phyloP scores from a whole-genome alignment of 2,797 vertebrate genomes.

The Neoniphon sammara region DNA sequence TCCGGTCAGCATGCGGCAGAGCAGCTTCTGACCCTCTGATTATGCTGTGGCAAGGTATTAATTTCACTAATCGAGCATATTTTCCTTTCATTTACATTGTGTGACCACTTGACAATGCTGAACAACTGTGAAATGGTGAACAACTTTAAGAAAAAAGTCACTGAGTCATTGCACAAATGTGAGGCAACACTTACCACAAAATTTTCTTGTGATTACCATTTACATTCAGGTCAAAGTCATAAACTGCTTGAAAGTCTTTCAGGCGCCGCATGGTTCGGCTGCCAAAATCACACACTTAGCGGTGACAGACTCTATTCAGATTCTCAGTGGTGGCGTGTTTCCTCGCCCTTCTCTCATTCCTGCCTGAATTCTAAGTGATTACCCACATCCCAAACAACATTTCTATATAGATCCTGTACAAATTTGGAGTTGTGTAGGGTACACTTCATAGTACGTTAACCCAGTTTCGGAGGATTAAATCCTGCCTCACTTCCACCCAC shows the following conservation, averaged over 20 bases:
- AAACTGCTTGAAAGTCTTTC: conserved; percentile 2
- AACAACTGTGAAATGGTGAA: too few species aligned
- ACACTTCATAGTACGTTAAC: conserved; percentile 69
- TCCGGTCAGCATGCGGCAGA: conserved; percentile 46
- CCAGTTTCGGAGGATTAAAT: conserved; percentile 61
- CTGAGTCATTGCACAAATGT: conserved; percentile 49
- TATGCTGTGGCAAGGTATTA: conserved; percentile 26
- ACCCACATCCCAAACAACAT: conserved; percentile 46
- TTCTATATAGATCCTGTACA: conserved; percentile 48
- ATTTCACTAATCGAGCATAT: conserved; percentile 31
- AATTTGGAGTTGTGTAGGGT: conserved; percentile 52
- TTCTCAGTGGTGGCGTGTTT: not conserved
- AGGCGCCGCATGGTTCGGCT: not conserved
- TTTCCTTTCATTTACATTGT: conserved; percentile 33
- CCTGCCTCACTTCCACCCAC: conserved; percentile 29
- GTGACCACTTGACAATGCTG: not conserved
- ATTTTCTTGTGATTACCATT: conserved; percentile 40
- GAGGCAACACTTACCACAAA: conserved; percentile 24
- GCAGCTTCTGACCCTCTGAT: conserved; percentile 1
- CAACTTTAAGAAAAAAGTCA: conserved; percentile 4
- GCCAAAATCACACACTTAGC: conserved; percentile 36
- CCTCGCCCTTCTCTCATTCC: conserved; percentile 12
- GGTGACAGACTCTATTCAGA: conserved; percentile 21
- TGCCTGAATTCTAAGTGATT: conserved; percentile 40
- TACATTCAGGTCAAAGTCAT: conserved; percentile 55